Base-by-base conservation (phyloP, 2,113 vertebrate species). In the human (Homo sapiens) region DNA sequence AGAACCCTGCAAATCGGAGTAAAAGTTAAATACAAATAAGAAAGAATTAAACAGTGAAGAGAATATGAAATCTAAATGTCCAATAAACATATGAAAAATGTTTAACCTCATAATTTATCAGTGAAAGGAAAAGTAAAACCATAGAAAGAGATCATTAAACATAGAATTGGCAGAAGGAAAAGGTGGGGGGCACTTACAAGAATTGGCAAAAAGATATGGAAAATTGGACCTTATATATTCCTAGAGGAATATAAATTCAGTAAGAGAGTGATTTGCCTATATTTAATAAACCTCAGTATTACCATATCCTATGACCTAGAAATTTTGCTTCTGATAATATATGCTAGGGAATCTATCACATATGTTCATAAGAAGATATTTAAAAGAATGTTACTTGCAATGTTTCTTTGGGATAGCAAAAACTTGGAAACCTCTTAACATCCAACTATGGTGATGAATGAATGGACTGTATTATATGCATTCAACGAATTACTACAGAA, bases 41-140 rank as follows among this genome's bases (percentile, higher is more conserved):
- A 90, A 90, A 97, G 17, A 61, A 45, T 64, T 84, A 75, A 96
- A 94, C 7, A 88, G 17, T 94, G 68, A 86, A 13, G 50, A 10
- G 70, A 96, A 92, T 38, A 87, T 87, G 16, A 82, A 94, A 82
- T 66, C 23, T 78, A n/a, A 92, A 75, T 75, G 30, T 45, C 20
- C 30, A 84, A 68, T 14, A 96, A 73, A 86, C 17, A 45, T 52
- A 70, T 52, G 22, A 84, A 93, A 88, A 76, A 32, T 78, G 12
- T 87, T 93, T 84, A 89, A 52, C 11, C 32, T 88, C 9, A n/a
- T 48, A 82, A 91, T 81, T 83, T 81, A 89, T 81, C 76, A 45
- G 17, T 93, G 38, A 94, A 86, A 96, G 70, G 61, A 93, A 93
- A 93, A 75, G 16, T 83, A 84, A 91, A 93, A 83, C 12, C 38